phyloP scores from a whole-genome alignment of 2,113 vertebrate genomes.

The Oreochromis niloticus region DNA sequence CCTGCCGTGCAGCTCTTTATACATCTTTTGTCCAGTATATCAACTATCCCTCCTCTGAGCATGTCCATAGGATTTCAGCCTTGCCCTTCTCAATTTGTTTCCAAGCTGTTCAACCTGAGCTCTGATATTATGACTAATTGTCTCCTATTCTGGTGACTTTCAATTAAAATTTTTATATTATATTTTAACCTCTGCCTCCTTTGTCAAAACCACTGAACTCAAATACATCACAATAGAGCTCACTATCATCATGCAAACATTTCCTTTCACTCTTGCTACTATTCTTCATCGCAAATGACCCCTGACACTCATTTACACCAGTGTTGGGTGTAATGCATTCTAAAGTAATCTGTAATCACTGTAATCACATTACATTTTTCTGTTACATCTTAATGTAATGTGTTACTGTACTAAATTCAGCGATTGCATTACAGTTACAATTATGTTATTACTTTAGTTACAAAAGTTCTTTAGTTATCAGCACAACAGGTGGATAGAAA shows the following conservation, averaged over 20 bases:
- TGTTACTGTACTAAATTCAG: background rate
- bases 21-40: background rate
- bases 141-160: background rate
- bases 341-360: background rate
- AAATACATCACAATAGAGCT: background rate
- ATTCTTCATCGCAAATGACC: background rate
- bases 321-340: background rate
- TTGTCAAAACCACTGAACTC: background rate
- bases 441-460: background rate
- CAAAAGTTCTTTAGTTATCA: background rate
- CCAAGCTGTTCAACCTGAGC: background rate
- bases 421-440: background rate
- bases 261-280: background rate
- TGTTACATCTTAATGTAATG: background rate
- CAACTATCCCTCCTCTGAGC: background rate
- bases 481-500: background rate
- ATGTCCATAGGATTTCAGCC: background rate
- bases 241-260: background rate
- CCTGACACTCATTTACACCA: background rate
- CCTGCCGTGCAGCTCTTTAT: accelerated
- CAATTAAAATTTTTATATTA: background rate
- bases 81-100: background rate
- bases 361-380: background rate
- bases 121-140: background rate
- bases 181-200: background rate